phyloP scores from a whole-genome alignment of 2,888 invertebrate genomes.

The Iphiclides podalirius region DNA sequence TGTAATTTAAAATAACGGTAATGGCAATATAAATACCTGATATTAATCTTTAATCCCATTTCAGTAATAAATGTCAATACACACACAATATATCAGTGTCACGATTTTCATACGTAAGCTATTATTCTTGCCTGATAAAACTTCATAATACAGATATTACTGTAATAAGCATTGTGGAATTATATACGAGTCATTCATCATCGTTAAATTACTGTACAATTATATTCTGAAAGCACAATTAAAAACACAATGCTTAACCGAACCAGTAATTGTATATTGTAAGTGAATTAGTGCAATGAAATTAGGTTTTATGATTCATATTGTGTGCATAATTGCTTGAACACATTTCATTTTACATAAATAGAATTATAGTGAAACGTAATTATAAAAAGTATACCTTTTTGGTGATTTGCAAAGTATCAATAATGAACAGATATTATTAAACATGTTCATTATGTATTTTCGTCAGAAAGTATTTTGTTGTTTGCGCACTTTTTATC shows the following conservation, averaged over 20 bases:
- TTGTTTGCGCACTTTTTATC: neutral
- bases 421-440: too few species aligned
- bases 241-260: neutral
- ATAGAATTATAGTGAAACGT: too few species aligned
- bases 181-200: neutral
- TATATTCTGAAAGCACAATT: neutral
- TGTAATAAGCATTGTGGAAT: neutral
- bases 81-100: neutral
- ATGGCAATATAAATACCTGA: too few species aligned
- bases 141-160: neutral
- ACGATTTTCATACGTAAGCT: neutral
- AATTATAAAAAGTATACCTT: too few species aligned
- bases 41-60: neutral
- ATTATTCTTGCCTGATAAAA: slow-evolving; percentile 1
- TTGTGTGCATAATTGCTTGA: neutral
- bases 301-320: neutral
- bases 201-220: neutral
- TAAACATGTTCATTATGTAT: too few species aligned
- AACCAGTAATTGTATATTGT: neutral
- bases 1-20: too few species aligned
- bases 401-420: too few species aligned
- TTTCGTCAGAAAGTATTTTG: too few species aligned
- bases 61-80: neutral
- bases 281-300: neutral
- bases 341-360: too few species aligned